phyloP scores from a whole-genome alignment of 1,140 invertebrate species.

The Magallana gigas region DNA sequence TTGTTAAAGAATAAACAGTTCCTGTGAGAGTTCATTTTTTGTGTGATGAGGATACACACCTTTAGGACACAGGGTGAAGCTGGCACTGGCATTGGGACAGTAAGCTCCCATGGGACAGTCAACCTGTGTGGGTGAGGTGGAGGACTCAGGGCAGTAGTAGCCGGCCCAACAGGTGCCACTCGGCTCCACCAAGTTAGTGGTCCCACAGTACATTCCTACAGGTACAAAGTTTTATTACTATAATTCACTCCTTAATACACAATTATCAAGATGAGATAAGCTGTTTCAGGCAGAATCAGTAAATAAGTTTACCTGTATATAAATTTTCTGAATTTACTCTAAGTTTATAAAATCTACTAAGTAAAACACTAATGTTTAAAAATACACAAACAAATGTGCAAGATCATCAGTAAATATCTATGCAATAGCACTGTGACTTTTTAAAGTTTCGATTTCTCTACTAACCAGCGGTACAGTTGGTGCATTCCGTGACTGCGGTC shows the following conservation, averaged over 20 bases:
- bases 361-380: too few species aligned
- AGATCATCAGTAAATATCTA: too few species aligned
- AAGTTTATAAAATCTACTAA: too few species aligned
- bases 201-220: conserved; percentile 70
- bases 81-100: conserved; percentile 68
- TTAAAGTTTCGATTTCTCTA: background rate
- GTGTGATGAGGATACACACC: conserved; percentile 54
- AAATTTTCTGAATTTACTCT: too few species aligned
- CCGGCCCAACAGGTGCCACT: conserved; percentile 69
- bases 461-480: conserved; percentile 72
- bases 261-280: too few species aligned
- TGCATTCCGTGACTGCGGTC: conserved; percentile 63
- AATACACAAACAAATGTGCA: too few species aligned
- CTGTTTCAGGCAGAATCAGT: too few species aligned
- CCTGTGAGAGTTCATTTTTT: background rate
- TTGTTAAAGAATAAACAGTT: too few species aligned
- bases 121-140: conserved; percentile 60
- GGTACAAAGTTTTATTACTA: background rate
- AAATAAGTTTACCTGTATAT: too few species aligned
- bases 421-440: too few species aligned
- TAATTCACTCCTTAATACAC: too few species aligned
- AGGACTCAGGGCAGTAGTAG: conserved; percentile 72
- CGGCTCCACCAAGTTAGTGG: conserved; percentile 64
- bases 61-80: conserved; percentile 68
- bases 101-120: conserved; percentile 69